phyloP scores from a whole-genome alignment of 2,888 invertebrate species.

The Deroplatys truncata region DNA sequence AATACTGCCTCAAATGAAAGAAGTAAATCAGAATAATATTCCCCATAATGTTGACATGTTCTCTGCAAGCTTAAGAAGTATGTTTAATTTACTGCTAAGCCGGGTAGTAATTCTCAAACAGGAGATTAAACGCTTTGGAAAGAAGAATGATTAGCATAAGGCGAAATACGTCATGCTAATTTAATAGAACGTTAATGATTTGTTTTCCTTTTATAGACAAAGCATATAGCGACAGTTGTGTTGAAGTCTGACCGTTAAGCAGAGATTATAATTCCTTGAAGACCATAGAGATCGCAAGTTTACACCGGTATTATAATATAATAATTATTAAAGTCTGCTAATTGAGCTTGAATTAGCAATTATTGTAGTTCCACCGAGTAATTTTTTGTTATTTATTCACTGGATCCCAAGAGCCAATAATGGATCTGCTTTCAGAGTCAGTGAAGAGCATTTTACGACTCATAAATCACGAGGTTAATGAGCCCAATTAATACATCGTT shows the following conservation, averaged over 20 bases:
- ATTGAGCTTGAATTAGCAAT: neutral
- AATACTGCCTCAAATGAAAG: too few species aligned
- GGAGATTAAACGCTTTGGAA: too few species aligned
- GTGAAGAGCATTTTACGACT: slow-evolving; percentile 1
- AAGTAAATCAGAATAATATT: too few species aligned
- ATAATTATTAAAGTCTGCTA: neutral
- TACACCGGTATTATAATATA: neutral
- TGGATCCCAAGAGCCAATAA: neutral
- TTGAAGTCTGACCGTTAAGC: neutral
- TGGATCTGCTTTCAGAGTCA: neutral
- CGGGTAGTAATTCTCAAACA: too few species aligned
- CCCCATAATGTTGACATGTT: too few species aligned
- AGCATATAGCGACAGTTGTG: neutral
- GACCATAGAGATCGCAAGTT: neutral
- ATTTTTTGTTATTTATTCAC: neutral
- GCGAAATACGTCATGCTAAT: too few species aligned
- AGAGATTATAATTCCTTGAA: neutral
- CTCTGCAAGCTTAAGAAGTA: too few species aligned
- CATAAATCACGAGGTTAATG: slow-evolving; percentile 12
- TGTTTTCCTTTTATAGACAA: neutral
- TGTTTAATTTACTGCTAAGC: too few species aligned
- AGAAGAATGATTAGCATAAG: too few species aligned
- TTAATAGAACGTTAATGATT: too few species aligned
- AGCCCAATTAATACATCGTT: slow-evolving; percentile 13
- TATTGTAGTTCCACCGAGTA: neutral